Percentiles rank a stretch among this genome's conserved stretches.
These are phyloP conservation scores for Sebastes flavidus DNA, from an alignment of 2,797 vertebrate species.

Conservation along the genomic window DNA sequence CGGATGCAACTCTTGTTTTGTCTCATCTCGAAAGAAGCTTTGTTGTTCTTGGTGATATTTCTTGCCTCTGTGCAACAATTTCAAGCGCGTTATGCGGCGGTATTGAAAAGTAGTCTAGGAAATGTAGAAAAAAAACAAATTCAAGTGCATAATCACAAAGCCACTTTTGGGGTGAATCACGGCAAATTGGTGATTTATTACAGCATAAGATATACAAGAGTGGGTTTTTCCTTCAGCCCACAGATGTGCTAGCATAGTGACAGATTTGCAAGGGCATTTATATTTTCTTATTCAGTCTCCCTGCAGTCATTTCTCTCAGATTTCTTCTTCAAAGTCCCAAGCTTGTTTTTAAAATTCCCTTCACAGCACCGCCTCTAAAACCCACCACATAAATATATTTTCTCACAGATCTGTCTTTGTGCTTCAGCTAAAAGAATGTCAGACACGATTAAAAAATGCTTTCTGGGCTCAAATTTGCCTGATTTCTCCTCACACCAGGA, in stretches of 20 bases:
- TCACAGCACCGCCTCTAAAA: neutral
- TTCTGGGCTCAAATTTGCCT: neutral
- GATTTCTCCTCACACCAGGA: neutral
- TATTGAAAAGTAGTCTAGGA: neutral
- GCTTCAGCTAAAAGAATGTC: neutral
- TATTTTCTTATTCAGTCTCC: neutral
- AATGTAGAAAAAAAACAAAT: neutral
- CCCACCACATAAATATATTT: neutral
- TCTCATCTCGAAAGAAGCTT: neutral
- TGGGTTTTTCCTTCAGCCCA: neutral
- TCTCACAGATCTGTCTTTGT: neutral
- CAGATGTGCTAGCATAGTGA: neutral
- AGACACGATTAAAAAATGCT: neutral
- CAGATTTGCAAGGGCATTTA: conserved; percentile 2
- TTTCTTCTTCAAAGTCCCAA: neutral
- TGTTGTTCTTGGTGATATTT: neutral
- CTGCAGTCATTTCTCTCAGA: neutral
- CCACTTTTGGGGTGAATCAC: neutral
- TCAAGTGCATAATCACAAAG: neutral
- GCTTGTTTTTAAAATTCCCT: neutral
- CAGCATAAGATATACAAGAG: neutral
- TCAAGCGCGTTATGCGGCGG: neutral
- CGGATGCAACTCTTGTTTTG: neutral
- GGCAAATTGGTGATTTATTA: neutral
- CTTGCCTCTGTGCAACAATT: neutral